phyloP scores from a whole-genome alignment of 1,140 invertebrate genomes.

The Pogonomyrmex barbatus region DNA sequence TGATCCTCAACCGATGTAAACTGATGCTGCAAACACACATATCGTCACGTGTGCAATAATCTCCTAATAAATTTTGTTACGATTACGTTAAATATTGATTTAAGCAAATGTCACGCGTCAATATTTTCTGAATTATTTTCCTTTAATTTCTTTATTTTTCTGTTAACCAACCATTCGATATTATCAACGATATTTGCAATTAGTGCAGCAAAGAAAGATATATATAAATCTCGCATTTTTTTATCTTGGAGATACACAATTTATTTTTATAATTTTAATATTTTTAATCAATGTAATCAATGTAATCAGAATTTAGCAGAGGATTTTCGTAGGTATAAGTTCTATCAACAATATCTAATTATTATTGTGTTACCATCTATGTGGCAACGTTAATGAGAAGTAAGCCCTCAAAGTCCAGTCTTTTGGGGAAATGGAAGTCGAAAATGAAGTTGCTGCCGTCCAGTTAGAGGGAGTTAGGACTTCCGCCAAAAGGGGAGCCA shows the following conservation, averaged over 20 bases:
- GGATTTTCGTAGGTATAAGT: background rate
- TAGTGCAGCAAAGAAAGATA: background rate
- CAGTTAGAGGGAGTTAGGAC: background rate
- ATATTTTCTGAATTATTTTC: background rate
- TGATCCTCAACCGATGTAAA: conserved; percentile 20
- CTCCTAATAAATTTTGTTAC: conserved; percentile 34
- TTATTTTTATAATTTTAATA: background rate
- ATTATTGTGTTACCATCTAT: background rate
- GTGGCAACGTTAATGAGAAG: background rate
- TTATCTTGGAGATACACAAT: background rate
- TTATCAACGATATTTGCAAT: background rate
- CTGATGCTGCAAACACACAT: background rate
- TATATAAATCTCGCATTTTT: background rate
- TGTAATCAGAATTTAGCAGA: background rate
- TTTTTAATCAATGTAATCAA: background rate
- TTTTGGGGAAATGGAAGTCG: background rate
- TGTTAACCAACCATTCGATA: background rate
- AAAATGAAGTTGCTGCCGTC: conserved; percentile 4
- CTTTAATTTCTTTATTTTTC: background rate
- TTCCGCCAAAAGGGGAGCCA: background rate
- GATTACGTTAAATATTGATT: conserved; percentile 31
- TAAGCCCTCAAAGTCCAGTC: background rate
- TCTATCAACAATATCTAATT: conserved; percentile 6
- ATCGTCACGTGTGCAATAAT: background rate
- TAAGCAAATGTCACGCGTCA: conserved; percentile 6